Evolutionary conservation across 2,888 invertebrate genomes (phyloP).

Genomic region (Trichopria drosophilae): DNA sequence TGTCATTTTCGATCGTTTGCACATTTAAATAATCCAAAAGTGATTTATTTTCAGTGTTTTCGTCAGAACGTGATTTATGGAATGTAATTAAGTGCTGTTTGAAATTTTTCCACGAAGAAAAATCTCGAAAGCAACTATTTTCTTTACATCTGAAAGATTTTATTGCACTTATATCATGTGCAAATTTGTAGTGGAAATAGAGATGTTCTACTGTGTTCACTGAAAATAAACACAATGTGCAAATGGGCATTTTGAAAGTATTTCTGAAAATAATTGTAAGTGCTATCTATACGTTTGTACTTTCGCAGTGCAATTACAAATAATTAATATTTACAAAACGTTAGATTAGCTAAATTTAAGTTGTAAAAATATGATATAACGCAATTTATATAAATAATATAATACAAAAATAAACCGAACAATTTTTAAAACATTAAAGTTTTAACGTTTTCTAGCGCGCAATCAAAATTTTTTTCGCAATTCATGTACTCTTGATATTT

Average conservation of each 20-base stretch:
- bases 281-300: not conserved
- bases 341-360: too few species aligned
- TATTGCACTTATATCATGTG: not conserved
- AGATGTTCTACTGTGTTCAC: not conserved
- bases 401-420: too few species aligned
- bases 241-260: not conserved
- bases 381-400: too few species aligned
- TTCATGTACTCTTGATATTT: too few species aligned
- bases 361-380: too few species aligned
- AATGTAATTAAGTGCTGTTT: not conserved
- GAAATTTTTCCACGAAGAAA: conserved; percentile 1
- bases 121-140: not conserved
- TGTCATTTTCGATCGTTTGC: too few species aligned
- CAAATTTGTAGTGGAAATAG: not conserved
- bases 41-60: conserved; percentile 1
- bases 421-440: too few species aligned
- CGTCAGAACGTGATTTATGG: not conserved
- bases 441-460: too few species aligned
- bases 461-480: too few species aligned
- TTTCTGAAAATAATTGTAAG: not conserved
- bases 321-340: too few species aligned
- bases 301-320: too few species aligned
- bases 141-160: not conserved
- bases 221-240: not conserved
- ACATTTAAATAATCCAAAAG: not conserved